These are phyloP conservation scores for Mesaphorura yosii DNA, from an alignment of 1,140 invertebrate species.

Conservation along the genomic window DNA sequence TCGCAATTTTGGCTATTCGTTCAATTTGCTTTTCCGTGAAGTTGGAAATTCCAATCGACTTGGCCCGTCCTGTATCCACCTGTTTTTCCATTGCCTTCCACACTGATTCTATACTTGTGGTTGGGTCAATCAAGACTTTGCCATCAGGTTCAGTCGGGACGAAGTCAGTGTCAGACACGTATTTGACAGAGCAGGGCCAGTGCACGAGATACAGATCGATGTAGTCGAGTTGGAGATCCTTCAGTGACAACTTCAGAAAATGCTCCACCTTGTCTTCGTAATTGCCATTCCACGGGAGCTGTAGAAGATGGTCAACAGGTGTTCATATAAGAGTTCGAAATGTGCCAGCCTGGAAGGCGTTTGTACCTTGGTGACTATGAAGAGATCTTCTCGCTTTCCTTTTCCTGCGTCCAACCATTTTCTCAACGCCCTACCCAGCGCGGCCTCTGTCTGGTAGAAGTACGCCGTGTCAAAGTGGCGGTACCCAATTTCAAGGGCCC, in stretches of 20 bases:
- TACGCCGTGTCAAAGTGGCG: constrained; percentile 35
- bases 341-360: constrained; percentile 40
- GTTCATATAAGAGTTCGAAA: constrained; percentile 65
- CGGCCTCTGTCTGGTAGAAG: constrained; percentile 35
- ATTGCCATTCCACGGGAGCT: constrained; percentile 34
- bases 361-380: constrained; percentile 37
- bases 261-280: constrained; percentile 55
- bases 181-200: constrained; percentile 34
- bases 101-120: constrained; percentile 3
- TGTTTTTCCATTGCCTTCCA: constrained; percentile 37
- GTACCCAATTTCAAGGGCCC: constrained; percentile 35
- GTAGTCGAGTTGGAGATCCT: constrained; percentile 61
- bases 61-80: background rate
- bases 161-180: constrained; percentile 26
- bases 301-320: constrained; percentile 49
- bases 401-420: constrained; percentile 33
- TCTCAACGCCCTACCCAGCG: constrained; percentile 34
- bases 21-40: constrained; percentile 45
- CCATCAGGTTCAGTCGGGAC: constrained; percentile 13
- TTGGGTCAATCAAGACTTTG: constrained; percentile 16
- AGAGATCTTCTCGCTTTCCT: constrained; percentile 36
- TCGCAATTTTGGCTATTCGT: constrained; percentile 37
- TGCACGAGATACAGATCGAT: constrained; percentile 57
- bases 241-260: constrained; percentile 57
- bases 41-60: constrained; percentile 45